phyloP scores from a whole-genome alignment of 1,140 invertebrate species.

The Drosophila sechellia region DNA sequence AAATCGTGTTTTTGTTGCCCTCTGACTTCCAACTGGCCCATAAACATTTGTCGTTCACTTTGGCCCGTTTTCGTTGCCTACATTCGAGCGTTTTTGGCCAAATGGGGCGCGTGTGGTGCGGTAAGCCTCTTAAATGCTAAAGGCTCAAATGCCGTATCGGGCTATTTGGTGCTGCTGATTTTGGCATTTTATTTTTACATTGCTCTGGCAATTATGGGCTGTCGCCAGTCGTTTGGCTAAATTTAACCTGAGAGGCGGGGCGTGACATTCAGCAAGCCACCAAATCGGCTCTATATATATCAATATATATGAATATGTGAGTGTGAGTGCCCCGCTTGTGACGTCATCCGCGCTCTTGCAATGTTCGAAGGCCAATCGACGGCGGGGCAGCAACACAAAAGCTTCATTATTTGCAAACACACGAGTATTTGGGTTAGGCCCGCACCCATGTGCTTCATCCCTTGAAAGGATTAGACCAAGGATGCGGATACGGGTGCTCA shows the following conservation, averaged over 20 bases:
- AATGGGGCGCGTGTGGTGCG: constrained; percentile 41
- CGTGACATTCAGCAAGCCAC: constrained; percentile 47
- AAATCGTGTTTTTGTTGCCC: constrained; percentile 32
- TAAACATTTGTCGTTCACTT: constrained; percentile 42
- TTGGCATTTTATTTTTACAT: constrained; percentile 46
- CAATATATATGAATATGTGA: not conserved
- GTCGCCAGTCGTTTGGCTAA: constrained; percentile 39
- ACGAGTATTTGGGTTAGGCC: constrained; percentile 52
- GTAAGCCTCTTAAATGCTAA: constrained; percentile 49
- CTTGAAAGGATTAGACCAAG: constrained; percentile 47
- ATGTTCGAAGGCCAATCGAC: constrained; percentile 42
- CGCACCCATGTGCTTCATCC: constrained; percentile 8
- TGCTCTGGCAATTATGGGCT: constrained; percentile 46
- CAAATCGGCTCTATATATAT: constrained; percentile 15
- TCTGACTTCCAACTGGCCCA: constrained; percentile 31
- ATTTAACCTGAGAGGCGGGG: constrained; percentile 40
- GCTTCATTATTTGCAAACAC: constrained; percentile 51
- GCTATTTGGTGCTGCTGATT: constrained; percentile 26
- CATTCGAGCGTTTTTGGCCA: constrained; percentile 21
- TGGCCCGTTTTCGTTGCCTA: constrained; percentile 55
- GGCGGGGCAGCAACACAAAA: constrained; percentile 36
- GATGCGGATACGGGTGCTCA: constrained; percentile 15
- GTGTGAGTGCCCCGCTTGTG: constrained; percentile 16
- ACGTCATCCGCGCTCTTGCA: constrained; percentile 55
- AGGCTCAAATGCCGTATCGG: constrained; percentile 18